Conservation (phyloP, 2,797 vertebrate genomes). For the Hemibagrus guttatus region DNA sequence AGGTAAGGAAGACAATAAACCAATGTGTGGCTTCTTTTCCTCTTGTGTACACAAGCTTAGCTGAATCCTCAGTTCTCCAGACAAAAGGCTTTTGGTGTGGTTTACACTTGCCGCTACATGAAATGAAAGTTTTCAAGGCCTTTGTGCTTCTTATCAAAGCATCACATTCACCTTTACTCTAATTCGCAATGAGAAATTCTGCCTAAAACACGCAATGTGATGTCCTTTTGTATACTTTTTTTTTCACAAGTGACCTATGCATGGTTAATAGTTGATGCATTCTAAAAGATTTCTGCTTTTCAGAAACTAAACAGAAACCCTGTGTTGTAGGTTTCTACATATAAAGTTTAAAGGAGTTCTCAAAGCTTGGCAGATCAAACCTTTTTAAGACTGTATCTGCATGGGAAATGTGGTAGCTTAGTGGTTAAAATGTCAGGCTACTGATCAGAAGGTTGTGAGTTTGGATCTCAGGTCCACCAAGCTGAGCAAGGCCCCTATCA, state of each 20-base stretch:
- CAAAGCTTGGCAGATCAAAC: neutral
- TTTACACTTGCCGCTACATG: slow-evolving; percentile 16
- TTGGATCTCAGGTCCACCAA: no score
- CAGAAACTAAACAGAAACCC: neutral
- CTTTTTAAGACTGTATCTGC: neutral
- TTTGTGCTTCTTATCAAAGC: slow-evolving; percentile 28
- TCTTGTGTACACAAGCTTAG: slow-evolving; percentile 20
- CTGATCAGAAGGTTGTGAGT: no score
- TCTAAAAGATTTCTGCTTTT: neutral
- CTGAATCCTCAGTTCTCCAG: slow-evolving; percentile 4
- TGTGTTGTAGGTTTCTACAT: neutral
- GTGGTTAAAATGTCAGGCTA: no score
- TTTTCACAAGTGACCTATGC: neutral
- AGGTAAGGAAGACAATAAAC: slow-evolving; percentile 5
- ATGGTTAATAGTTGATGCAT: neutral
- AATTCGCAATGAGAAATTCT: neutral
- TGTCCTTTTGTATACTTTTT: neutral
- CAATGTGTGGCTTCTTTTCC: slow-evolving; percentile 15
- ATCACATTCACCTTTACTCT: slow-evolving; percentile 9
- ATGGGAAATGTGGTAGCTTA: no score
- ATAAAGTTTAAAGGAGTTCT: neutral
- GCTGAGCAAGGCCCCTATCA: no score
- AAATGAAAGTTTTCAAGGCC: neutral
- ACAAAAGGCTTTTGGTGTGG: slow-evolving; percentile 24
- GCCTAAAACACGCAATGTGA: slow-evolving; percentile 11